Percentiles rank a stretch among this genome's conserved stretches.
These are phyloP conservation scores for Spea bombifrons DNA, from an alignment of 2,113 vertebrate genomes.

Conservation along the genomic window DNA sequence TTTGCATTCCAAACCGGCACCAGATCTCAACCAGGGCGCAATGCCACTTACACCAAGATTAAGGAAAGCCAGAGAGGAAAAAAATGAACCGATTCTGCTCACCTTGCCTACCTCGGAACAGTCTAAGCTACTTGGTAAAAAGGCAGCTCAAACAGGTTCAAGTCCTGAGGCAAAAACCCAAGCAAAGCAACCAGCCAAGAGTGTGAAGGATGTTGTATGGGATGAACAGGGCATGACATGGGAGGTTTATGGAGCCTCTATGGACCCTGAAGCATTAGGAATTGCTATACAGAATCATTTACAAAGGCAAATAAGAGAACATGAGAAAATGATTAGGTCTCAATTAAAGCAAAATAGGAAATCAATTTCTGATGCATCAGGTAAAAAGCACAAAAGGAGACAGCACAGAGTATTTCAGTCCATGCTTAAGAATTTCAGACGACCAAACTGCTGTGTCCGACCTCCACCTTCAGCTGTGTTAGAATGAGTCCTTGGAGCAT, in stretches of 20 bases:
- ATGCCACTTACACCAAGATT: constrained; percentile 42
- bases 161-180: constrained; percentile 61
- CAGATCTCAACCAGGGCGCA: constrained; percentile 41
- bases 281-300: constrained; percentile 97
- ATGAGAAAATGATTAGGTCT: constrained; percentile 79
- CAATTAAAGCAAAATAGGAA: constrained; percentile 74
- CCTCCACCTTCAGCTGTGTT: constrained; percentile 84
- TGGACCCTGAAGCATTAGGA: constrained; percentile 91
- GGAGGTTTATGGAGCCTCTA: constrained; percentile 95
- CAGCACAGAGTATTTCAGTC: constrained; percentile 86
- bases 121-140: constrained; percentile 50
- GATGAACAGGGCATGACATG: constrained; percentile 98
- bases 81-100: constrained; percentile 50
- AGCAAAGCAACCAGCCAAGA: constrained; percentile 71
- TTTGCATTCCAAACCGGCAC: constrained; percentile 50
- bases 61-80: constrained; percentile 53
- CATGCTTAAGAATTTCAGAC: constrained; percentile 88
- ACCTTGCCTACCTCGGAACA: constrained; percentile 53
- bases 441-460: constrained; percentile 86
- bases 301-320: constrained; percentile 93
- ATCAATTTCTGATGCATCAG: constrained; percentile 80
- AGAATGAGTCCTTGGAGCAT: constrained; percentile 68
- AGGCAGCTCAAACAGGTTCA: constrained; percentile 56
- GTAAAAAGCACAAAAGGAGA: constrained; percentile 83
- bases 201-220: constrained; percentile 88